Percentiles rank a stretch among this genome's conserved stretches.
phyloP scores from a whole-genome alignment of 2,797 vertebrate genomes.

The Cichlasoma orientale region DNA sequence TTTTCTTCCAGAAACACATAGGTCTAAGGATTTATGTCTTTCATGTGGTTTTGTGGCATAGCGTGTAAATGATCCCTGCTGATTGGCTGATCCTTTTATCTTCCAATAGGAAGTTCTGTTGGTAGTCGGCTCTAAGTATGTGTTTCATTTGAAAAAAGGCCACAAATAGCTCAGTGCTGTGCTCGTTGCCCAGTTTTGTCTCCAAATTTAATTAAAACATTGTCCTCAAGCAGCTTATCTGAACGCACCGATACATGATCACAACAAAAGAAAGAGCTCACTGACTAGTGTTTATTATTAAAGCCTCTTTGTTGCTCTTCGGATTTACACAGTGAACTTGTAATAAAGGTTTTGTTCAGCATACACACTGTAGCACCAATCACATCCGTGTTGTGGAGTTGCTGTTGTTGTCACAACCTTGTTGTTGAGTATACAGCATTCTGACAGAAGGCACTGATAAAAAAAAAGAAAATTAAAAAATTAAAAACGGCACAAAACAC shows the following conservation, averaged over 20 bases:
- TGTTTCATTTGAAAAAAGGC: conserved; percentile 60
- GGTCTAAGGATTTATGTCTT: conserved; percentile 22
- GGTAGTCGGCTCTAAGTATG: conserved; percentile 47
- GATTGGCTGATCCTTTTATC: conserved; percentile 61
- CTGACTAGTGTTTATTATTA: conserved; percentile 63
- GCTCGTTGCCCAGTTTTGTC: neutral
- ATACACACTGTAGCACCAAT: conserved; percentile 53
- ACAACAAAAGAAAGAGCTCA: conserved; percentile 39
- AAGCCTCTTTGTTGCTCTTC: conserved; percentile 37
- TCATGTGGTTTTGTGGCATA: conserved; percentile 49
- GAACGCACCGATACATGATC: neutral
- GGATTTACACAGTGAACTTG: conserved; percentile 56
- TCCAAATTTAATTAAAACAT: conserved; percentile 24
- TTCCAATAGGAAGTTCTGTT: conserved; percentile 60
- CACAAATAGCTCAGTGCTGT: conserved; percentile 24
- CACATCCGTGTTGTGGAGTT: conserved; percentile 28
- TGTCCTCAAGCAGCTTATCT: neutral
- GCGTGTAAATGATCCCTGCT: conserved; percentile 47
- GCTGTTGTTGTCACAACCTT: conserved; percentile 9
- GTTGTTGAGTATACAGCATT: conserved; percentile 47
- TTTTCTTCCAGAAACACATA: conserved; percentile 14
- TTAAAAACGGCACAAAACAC: neutral
- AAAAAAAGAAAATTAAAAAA: neutral
- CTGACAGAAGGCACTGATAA: conserved; percentile 43
- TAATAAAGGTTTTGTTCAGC: conserved; percentile 28